A percentile compares a stretch with the other conserved stretches of the same genome.
These are phyloP conservation scores for Gopherus evgoodei DNA, from an alignment of 2,113 vertebrate genomes.

Conservation along the genomic window DNA sequence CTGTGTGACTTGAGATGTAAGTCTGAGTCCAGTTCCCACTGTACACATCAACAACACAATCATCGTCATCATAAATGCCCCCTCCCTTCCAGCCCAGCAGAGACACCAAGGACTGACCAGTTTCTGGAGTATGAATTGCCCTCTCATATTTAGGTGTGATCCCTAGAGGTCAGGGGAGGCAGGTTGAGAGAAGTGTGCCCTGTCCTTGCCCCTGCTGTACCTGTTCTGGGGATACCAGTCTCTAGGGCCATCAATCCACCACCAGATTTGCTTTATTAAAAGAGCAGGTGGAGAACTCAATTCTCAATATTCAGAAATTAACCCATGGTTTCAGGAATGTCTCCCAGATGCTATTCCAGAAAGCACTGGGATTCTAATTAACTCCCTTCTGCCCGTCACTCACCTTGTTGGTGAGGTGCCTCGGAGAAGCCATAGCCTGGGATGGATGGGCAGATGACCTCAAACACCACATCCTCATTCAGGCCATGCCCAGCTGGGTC, in stretches of 20 bases:
- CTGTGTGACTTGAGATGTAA: background rate
- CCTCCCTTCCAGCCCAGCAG: background rate
- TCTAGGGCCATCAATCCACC: accelerated
- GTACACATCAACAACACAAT: background rate
- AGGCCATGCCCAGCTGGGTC: slow-evolving; percentile 54
- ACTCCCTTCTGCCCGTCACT: background rate
- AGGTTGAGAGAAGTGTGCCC: background rate
- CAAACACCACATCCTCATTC: slow-evolving; percentile 79
- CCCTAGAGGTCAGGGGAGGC: background rate
- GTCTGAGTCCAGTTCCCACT: background rate
- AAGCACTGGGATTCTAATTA: background rate
- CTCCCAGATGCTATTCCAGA: background rate
- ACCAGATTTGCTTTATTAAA: background rate
- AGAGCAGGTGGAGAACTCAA: background rate
- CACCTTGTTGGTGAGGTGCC: slow-evolving; percentile 82
- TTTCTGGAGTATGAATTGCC: background rate
- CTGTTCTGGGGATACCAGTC: background rate
- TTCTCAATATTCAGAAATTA: background rate
- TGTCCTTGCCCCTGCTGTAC: background rate
- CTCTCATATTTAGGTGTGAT: background rate
- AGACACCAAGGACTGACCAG: background rate
- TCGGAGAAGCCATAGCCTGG: slow-evolving; percentile 92
- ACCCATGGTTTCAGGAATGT: background rate
- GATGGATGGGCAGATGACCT: slow-evolving; percentile 92
- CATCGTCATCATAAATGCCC: too few relatives aligned